phyloP scores from a whole-genome alignment of 1,140 invertebrate species.

The Aphidius ervi region DNA sequence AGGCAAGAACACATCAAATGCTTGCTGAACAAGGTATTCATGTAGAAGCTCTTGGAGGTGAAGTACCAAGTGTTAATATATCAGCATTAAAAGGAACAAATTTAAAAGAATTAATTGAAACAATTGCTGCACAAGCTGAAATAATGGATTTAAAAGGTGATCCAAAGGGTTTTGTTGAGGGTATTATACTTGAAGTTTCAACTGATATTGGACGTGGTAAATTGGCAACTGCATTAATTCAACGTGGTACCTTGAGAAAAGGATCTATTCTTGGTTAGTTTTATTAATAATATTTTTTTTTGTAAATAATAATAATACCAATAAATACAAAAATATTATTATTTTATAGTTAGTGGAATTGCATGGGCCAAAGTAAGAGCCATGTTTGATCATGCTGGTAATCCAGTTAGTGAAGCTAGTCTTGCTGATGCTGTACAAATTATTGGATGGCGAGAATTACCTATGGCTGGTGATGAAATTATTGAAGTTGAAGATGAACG shows the following conservation, averaged over 20 bases:
- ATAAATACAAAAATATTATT: constrained; percentile 4
- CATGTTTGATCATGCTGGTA: constrained; percentile 79
- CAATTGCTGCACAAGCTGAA: constrained; percentile 82
- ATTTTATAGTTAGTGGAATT: constrained; percentile 65
- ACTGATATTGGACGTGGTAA: constrained; percentile 74
- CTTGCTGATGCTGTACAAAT: constrained; percentile 84
- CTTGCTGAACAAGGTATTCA: constrained; percentile 74
- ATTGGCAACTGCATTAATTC: constrained; percentile 81
- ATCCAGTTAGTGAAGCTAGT: constrained; percentile 62
- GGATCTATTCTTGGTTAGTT: constrained; percentile 64
- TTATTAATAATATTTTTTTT: neutral
- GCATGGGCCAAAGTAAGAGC: constrained; percentile 80
- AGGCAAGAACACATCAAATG: constrained; percentile 73
- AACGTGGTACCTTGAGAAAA: constrained; percentile 83
- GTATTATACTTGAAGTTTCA: constrained; percentile 83
- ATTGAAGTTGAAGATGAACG: constrained; percentile 78
- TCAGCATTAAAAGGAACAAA: constrained; percentile 86
- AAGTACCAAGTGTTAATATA: constrained; percentile 86
- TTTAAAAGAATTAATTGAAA: constrained; percentile 76
- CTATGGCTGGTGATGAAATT: constrained; percentile 80
- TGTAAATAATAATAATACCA: neutral
- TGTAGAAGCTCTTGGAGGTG: constrained; percentile 87
- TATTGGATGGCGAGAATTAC: constrained; percentile 84
- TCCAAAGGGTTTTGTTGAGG: constrained; percentile 80
- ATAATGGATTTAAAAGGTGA: constrained; percentile 81